Conservation (phyloP, 2,888 invertebrate species). For the Resseliella maxima region DNA sequence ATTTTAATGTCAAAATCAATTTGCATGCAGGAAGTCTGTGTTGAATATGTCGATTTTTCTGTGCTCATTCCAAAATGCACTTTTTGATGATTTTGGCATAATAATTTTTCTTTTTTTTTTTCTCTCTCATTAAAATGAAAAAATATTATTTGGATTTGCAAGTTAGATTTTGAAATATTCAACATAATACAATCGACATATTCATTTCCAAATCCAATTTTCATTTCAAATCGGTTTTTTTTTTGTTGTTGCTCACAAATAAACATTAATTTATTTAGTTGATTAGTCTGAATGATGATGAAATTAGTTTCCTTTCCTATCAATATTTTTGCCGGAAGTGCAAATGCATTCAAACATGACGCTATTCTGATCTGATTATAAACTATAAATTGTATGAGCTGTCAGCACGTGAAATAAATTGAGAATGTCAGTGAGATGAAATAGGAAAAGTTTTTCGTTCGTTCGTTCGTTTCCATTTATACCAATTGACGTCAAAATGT, state of each 20-base stretch:
- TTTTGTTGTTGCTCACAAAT: too few relatives aligned
- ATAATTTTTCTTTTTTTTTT: background rate
- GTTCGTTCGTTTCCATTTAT: background rate
- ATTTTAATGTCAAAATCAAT: background rate
- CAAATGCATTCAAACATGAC: background rate
- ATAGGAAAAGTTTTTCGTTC: background rate
- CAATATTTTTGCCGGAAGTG: too few relatives aligned
- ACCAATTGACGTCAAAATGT: background rate
- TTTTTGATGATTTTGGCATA: background rate
- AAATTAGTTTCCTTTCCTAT: too few relatives aligned
- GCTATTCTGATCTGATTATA: background rate
- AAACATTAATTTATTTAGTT: too few relatives aligned
- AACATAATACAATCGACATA: too few relatives aligned
- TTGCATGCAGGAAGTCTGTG: background rate
- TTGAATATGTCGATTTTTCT: background rate
- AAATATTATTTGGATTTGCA: too few relatives aligned
- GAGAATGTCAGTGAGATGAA: background rate
- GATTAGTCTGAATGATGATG: too few relatives aligned
- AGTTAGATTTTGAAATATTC: too few relatives aligned
- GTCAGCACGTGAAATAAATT: background rate
- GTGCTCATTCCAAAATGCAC: background rate
- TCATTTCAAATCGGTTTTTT: too few relatives aligned
- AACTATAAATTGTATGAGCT: constrained; percentile 7
- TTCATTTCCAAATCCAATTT: too few relatives aligned
- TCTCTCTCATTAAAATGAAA: too few relatives aligned